Evolutionary conservation across 2,113 vertebrate species (phyloP), one percentile per base, ranked within the genome.

Genomic region (Riparia riparia): DNA sequence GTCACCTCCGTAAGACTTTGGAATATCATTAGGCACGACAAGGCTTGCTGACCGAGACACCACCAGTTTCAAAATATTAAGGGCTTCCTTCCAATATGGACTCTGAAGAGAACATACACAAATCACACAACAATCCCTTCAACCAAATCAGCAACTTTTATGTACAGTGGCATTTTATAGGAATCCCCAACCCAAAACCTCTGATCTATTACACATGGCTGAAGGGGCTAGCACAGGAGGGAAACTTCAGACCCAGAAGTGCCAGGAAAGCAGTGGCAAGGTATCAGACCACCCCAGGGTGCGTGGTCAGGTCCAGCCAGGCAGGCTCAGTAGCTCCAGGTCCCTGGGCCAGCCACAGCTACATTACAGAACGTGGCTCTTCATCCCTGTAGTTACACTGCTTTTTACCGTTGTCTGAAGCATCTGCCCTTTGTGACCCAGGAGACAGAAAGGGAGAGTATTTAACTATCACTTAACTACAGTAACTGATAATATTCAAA

Each of bases 31-130:
- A 66, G 99, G 99, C n/a, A 99, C 99, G 24, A 99, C 99, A 8
- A 99, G 99, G 96, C 99, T 99, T 91, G 99, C 99, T 8, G 99
- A 99, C 50, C 99, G 99, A 57, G 99, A 99, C 63, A 99, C 99
- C 90, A 99, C 99, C 97, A 99, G 93, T 91, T 99, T 99, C 93
- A 99, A 94, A 96, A 99, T 99, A 98, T 99, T 99, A 88, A 99
- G 99, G 41, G 99, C 99, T 98, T 99, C 99, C 92, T 99, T 99
- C 99, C 99, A 99, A 68, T 99, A 99, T 7, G 99, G 99, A 91
- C 99, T 99, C 99, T 99, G 98, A 64, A 93, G 85, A 42, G 70
- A 89, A 83, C 1, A 47, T 6, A 93, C 19, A 70, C 7, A 87
- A 69, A 87, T 82, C 13, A 82, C 49, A 87, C 32, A 91, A 65